A percentile compares a stretch with the other conserved stretches of the same genome.
Conservation (phyloP, 2,888 invertebrate species). For the Drosophila fungiperda region DNA sequence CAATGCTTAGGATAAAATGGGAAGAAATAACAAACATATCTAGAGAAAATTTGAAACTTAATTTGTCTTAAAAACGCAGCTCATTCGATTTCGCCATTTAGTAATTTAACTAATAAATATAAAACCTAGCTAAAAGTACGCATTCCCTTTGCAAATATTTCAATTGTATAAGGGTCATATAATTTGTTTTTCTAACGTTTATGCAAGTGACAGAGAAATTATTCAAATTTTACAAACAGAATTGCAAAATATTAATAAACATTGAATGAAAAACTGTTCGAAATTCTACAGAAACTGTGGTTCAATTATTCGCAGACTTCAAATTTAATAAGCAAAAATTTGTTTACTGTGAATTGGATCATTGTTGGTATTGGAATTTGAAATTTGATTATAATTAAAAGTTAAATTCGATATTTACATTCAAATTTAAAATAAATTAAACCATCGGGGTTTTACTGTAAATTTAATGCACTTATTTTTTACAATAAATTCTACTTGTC, state of each 20-base stretch:
- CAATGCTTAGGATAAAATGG: not conserved
- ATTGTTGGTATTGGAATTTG: not conserved
- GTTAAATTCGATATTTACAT: not conserved
- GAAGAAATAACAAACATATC: not conserved
- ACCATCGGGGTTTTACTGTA: not conserved
- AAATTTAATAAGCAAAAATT: not conserved
- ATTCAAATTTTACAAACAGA: not conserved
- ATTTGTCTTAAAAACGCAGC: not conserved
- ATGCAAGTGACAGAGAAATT: not conserved
- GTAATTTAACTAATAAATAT: not conserved
- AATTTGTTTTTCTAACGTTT: not conserved
- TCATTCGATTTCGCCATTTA: not conserved
- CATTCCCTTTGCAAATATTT: not conserved
- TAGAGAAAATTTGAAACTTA: not conserved
- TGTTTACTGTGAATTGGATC: not conserved
- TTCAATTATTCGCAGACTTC: too few species aligned
- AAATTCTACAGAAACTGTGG: not conserved
- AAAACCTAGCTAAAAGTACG: not conserved
- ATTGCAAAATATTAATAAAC: not conserved
- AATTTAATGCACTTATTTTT: constrained; percentile 2
- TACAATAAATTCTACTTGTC: constrained; percentile 44
- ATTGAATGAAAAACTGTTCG: not conserved
- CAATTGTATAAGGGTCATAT: not conserved
- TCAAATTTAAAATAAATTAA: not conserved
- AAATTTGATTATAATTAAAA: not conserved